Conservation (phyloP, 2,797 vertebrate genomes). For the Tauraco hartlaubi region DNA sequence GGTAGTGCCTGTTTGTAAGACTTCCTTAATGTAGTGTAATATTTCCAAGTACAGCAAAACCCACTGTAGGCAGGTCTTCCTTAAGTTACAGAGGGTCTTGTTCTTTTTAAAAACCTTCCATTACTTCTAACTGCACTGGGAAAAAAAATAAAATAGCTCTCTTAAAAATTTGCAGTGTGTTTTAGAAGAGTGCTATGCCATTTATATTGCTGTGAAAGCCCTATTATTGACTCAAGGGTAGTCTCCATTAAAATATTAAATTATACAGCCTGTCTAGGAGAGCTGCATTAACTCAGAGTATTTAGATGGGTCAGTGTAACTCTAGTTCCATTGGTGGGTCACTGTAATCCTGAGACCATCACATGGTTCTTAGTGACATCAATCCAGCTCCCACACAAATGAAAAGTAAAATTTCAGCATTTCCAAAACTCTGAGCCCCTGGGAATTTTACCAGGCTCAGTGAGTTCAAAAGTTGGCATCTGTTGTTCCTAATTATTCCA, state of each 20-base stretch:
- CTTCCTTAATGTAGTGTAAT: background rate
- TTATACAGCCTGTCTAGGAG: background rate
- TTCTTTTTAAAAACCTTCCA: background rate
- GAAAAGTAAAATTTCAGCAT: background rate
- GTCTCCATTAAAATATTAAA: background rate
- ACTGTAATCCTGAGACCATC: background rate
- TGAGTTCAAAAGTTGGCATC: slow-evolving; percentile 59
- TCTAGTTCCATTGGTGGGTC: background rate
- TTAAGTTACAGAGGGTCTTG: background rate
- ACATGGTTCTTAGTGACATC: background rate
- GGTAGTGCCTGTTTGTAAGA: background rate
- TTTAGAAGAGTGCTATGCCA: background rate
- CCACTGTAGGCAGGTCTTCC: background rate
- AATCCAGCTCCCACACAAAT: background rate
- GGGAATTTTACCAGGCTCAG: slow-evolving; percentile 8
- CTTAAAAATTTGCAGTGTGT: background rate
- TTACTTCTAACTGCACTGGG: background rate
- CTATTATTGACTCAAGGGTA: background rate
- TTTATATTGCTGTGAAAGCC: background rate
- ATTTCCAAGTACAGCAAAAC: background rate
- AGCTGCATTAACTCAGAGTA: background rate
- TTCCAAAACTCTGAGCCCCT: background rate
- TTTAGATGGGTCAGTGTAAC: background rate
- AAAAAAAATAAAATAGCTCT: background rate
- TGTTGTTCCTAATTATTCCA: slow-evolving; percentile 64